phyloP scores from a whole-genome alignment of 2,113 vertebrate genomes.

The Dicaeum eximium region DNA sequence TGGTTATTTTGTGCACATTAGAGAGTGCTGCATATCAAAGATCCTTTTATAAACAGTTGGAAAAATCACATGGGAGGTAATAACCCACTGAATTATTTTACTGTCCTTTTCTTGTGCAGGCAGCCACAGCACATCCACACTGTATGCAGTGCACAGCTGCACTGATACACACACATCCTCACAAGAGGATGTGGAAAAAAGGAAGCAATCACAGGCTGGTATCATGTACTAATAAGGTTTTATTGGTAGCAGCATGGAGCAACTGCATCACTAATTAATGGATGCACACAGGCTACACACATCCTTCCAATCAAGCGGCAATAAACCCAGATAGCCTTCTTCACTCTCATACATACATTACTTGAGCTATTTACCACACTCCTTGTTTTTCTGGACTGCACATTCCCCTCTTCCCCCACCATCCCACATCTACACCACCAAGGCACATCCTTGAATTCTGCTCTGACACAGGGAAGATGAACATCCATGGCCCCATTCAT shows the following conservation, averaged over 20 bases:
- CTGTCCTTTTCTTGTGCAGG: neutral
- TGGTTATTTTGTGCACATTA: neutral
- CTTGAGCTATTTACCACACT: neutral
- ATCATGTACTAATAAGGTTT: slow-evolving; percentile 28
- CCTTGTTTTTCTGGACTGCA: neutral
- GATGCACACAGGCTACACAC: slow-evolving; percentile 1
- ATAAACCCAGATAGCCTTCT: neutral
- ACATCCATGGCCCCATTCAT: rapidly evolving
- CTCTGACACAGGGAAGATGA: neutral
- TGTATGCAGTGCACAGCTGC: neutral
- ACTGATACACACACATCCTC: neutral
- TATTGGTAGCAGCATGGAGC: slow-evolving; percentile 16
- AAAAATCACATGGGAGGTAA: slow-evolving; percentile 22
- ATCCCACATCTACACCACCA: neutral
- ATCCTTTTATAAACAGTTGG: neutral
- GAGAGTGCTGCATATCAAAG: neutral
- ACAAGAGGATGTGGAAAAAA: neutral
- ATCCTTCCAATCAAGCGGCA: neutral
- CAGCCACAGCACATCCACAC: neutral
- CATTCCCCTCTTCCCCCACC: neutral
- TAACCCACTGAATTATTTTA: neutral
- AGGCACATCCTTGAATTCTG: neutral
- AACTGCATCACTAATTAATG: slow-evolving; percentile 46
- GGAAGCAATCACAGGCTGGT: slow-evolving; percentile 1
- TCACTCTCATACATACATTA: neutral